A percentile compares a stretch with the other conserved stretches of the same genome.
Conservation (phyloP, 2,113 vertebrate genomes). For the Crotalus tigris region DNA sequence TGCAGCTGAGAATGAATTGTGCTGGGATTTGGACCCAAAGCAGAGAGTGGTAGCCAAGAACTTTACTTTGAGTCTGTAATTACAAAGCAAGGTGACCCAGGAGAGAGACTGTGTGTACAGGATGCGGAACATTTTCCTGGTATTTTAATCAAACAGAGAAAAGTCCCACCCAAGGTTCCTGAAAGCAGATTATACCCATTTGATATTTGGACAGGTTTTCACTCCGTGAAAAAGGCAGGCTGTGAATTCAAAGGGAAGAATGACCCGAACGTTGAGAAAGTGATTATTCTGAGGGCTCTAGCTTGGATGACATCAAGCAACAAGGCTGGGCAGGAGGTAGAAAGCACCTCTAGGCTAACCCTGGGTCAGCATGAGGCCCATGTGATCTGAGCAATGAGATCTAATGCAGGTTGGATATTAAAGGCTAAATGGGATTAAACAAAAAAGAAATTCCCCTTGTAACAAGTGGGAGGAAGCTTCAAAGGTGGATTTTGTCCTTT, state of each 20-base stretch:
- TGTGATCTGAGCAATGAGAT: conserved; percentile 77
- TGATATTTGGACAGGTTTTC: conserved; percentile 42
- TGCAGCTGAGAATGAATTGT: not conserved
- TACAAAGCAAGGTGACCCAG: fast-evolving
- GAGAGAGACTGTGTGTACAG: not conserved
- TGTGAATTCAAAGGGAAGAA: conserved; percentile 61
- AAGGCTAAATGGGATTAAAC: conserved; percentile 84
- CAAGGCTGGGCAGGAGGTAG: not conserved
- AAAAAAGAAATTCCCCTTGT: conserved; percentile 75
- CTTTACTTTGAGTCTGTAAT: too few species aligned
- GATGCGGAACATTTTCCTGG: not conserved
- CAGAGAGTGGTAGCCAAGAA: not conserved
- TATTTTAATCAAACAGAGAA: conserved; percentile 39
- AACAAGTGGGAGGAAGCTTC: conserved; percentile 77
- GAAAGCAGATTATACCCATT: conserved; percentile 59
- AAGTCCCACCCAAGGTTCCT: conserved; percentile 31
- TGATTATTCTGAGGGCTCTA: conserved; percentile 65
- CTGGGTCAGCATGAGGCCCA: conserved; percentile 65
- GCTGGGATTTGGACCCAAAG: not conserved
- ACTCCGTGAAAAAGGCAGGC: conserved; percentile 51
- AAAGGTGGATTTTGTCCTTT: conserved; percentile 80
- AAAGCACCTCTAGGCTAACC: conserved; percentile 63
- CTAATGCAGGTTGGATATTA: conserved; percentile 80
- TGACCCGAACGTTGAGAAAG: conserved; percentile 50
- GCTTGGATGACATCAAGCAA: conserved; percentile 34